phyloP scores from a whole-genome alignment of 2,797 vertebrate genomes.

The Lutjanus argentimaculatus region DNA sequence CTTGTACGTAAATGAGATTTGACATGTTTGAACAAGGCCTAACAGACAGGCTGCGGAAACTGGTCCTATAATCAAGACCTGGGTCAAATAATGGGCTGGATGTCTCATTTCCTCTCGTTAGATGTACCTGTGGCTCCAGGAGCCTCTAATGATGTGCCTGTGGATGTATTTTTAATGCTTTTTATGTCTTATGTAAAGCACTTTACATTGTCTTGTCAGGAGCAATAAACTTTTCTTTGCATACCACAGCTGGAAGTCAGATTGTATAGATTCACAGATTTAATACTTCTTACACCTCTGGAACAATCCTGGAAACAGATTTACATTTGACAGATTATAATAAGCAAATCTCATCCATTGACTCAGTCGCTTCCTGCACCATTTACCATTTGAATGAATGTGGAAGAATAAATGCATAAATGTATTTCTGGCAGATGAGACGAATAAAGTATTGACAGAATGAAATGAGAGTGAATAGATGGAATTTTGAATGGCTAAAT shows the following conservation, averaged over 20 bases:
- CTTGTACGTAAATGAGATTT: conserved; percentile 55
- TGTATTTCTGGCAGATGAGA: conserved; percentile 28
- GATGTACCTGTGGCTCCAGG: conserved; percentile 20
- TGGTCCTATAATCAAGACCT: conserved; percentile 39
- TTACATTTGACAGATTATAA: conserved; percentile 46
- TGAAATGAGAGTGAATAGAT: conserved; percentile 25
- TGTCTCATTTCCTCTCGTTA: conserved; percentile 58
- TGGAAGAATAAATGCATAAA: conserved; percentile 38
- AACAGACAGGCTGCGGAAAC: conserved; percentile 44
- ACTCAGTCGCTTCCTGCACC: conserved; percentile 29
- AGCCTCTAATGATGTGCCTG: conserved; percentile 20
- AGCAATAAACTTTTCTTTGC: conserved; percentile 1
- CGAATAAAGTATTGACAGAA: conserved; percentile 11
- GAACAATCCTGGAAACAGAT: conserved; percentile 31
- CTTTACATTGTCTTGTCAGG: neutral
- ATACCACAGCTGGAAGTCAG: conserved; percentile 8
- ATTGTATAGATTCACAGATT: conserved; percentile 12
- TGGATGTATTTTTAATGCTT: conserved; percentile 4
- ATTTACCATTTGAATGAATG: conserved; percentile 41
- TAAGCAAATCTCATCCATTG: conserved; percentile 22
- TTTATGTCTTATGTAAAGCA: neutral
- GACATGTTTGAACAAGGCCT: conserved; percentile 59
- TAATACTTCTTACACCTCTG: conserved; percentile 2
- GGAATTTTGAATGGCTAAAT: conserved; percentile 35
- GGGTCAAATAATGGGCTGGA: conserved; percentile 44